A percentile compares a stretch with the other conserved stretches of the same genome.
Evolutionary conservation across 2,888 invertebrate genomes (phyloP).

Genomic region (Anagyrus pseudococci): DNA sequence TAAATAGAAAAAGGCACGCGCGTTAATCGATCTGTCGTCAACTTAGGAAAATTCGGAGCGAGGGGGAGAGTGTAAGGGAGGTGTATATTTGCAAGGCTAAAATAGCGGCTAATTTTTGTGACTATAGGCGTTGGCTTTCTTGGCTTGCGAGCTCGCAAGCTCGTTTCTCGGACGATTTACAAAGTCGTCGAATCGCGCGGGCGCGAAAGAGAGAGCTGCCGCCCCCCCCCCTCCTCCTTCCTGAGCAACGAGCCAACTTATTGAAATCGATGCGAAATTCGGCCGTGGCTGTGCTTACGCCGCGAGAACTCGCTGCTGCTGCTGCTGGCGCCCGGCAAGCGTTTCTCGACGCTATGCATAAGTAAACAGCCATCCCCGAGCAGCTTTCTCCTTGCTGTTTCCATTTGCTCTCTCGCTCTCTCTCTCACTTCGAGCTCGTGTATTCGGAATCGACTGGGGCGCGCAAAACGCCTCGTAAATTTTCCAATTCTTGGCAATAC

Average conservation of each 20-base stretch:
- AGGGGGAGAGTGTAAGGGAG: background rate
- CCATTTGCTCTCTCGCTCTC: background rate
- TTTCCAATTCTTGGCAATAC: too few species aligned
- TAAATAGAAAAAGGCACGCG: too few species aligned
- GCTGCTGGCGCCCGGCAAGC: background rate
- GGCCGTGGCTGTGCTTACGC: background rate
- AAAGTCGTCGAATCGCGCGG: background rate
- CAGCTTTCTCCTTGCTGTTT: background rate
- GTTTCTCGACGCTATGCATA: background rate
- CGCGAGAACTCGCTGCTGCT: background rate
- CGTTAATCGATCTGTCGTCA: too few species aligned
- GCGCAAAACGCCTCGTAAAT: too few species aligned
- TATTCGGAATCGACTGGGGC: too few species aligned
- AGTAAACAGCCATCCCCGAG: background rate
- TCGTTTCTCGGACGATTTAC: background rate
- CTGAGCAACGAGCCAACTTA: constrained; percentile 24
- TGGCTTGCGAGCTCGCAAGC: background rate
- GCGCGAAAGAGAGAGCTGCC: background rate
- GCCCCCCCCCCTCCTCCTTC: background rate
- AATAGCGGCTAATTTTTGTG: background rate
- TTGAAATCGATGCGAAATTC: constrained; percentile 22
- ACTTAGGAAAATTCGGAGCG: too few species aligned
- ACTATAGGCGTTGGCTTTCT: constrained; percentile 1
- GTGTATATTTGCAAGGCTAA: background rate
- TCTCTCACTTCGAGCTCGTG: background rate